Evolutionary conservation across 2,888 invertebrate species (phyloP), one percentile per base, ranked within the genome.

Genomic region (Rhorus exstirpatorius): DNA sequence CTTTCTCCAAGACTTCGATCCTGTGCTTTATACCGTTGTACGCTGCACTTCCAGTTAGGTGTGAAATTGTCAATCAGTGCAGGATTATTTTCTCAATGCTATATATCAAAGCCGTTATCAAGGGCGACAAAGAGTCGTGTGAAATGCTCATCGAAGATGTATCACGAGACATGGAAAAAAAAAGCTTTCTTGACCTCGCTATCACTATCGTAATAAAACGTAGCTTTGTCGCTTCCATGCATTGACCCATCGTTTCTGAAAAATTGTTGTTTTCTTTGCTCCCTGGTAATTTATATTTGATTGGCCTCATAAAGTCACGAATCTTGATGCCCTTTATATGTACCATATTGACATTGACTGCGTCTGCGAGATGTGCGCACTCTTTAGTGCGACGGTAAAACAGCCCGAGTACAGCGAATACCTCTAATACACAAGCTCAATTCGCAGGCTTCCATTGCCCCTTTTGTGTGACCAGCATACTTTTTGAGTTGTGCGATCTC

Each of bases 1-100:
- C 44, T 35, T 24, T 24, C 35, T 58, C 38, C 38, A 8, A 8
- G 38, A 1, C 61, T 55, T n/a, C 46, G 24, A 49, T 35, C 17
- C 24, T n/a, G 35, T 17, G 35, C n/a, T 2, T 35, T 38, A 31
- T 8, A 14, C 14, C 35, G n/a, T 46, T 19, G 21, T 21, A 19
- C 1, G 17, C 1, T 2, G 41, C 31, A 75, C 46, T 61, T 63
- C 21, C 21, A 44, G 19, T 8, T 58, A 79, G 65, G 79, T 79
- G 72, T 79, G 72, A 72, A 65, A 49, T 79, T 65, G 49, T 71
- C 71, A 51, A 19, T 60, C 10, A 24, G 35, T 35, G 17, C 41
- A n/a, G 14, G 61, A 61, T 70, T 77, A 70, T 49, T 60, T 63
- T 19, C 63, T 38, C 41, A 41, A 63, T 24, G 41, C n/a, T n/a